Base-by-base conservation (phyloP, 2,888 invertebrate species). In the Antheraea assamensis region DNA sequence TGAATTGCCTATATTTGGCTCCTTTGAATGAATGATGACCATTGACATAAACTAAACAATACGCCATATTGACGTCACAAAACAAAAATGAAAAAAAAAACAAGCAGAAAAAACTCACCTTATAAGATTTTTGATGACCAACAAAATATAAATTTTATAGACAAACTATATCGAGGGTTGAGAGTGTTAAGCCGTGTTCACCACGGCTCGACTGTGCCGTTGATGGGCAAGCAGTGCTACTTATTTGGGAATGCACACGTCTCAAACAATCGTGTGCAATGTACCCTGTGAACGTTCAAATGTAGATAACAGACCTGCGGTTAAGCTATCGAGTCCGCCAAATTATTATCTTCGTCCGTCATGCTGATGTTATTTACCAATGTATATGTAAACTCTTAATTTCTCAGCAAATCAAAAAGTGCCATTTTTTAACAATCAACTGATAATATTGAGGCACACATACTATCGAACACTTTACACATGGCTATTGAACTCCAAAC, bases 191-290 rank as follows among this genome's bases (percentile, higher is more conserved):
- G 87, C 88, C 88, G 88, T 86, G 84, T 71, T n/a, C 55, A 71
- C 74, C 85, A 88, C 88, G 87, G 87, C 88, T 81, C 81, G 80
- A 85, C 78, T 87, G 82, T 85, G 79, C 55, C n/a, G 17, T 31
- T 13, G 8, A 73, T 8, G 30, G 47, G 24, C 52, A 4, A 30
- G 17, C n/a, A 58, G 4, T 17, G 64, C 35, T 74, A 72, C 86
- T 79, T 88, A 86, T 83, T 83, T 74, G n/a, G 70, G 8, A 17
- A 7, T 80, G 78, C 82, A 79, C 82, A 79, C 82, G 82, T 58
- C 15, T 24, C 52, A 17, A 21, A 52, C 10, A 3, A 30, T n/a
- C 85, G 84, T 81, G 83, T 79, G 86, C 85, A 85, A 64, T 27
- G 35, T 21, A 21, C 24, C 68, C 70, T 27, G 61, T 24, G 31